Percentiles rank a stretch among this genome's conserved stretches.
phyloP scores from a whole-genome alignment of 2,888 invertebrate genomes.

The Pharmacophagus antenor region DNA sequence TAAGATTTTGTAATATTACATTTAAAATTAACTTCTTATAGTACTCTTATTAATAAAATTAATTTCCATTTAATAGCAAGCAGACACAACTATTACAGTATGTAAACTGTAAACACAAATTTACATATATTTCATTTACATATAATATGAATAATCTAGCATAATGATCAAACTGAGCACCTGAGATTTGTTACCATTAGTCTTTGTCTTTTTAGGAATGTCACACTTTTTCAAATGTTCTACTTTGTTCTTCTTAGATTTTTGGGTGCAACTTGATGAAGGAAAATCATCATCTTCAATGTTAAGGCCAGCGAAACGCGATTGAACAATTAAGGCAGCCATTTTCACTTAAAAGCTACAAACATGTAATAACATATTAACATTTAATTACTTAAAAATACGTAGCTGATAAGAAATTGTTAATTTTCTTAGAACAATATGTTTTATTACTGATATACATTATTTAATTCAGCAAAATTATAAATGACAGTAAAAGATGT shows the following conservation, averaged over 20 bases:
- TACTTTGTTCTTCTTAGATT: slow-evolving; percentile 64
- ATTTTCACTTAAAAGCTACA: slow-evolving; percentile 51
- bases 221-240: slow-evolving; percentile 57
- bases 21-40: no score
- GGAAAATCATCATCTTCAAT: slow-evolving; percentile 85
- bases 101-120: not conserved
- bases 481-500: not conserved
- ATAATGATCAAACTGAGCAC: slow-evolving; percentile 33
- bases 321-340: slow-evolving; percentile 85
- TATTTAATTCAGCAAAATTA: not conserved
- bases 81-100: not conserved
- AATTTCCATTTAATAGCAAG: not conserved
- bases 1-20: no score
- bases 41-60: no score
- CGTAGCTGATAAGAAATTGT: not conserved
- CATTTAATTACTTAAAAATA: not conserved
- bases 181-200: slow-evolving; percentile 51
- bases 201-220: slow-evolving; percentile 58
- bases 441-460: not conserved
- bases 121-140: not conserved
- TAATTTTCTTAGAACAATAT: not conserved
- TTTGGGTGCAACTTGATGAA: slow-evolving; percentile 52
- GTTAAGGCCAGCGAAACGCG: slow-evolving; percentile 87
- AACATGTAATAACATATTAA: not conserved
- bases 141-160: not conserved